Conservation (phyloP, 2,113 vertebrate species). For the Mesoclemmys tuberculata region DNA sequence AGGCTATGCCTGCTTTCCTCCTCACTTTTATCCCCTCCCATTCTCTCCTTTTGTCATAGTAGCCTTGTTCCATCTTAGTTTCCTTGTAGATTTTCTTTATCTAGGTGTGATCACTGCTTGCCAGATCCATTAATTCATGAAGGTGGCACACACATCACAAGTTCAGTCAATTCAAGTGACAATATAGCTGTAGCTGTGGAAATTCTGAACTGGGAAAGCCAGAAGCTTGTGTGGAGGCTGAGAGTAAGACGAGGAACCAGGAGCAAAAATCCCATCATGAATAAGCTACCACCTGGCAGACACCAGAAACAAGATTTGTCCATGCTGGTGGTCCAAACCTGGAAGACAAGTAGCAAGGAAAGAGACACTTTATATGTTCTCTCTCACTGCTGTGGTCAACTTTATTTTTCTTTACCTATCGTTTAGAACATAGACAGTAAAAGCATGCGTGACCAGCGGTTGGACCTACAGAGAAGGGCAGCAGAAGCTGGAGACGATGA, state of each 20-base stretch:
- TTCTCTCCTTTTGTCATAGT: neutral
- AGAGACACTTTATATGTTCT: fast-evolving
- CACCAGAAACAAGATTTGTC: neutral
- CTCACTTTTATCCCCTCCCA: neutral
- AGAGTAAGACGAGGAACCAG: neutral
- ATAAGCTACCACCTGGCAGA: neutral
- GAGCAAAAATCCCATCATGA: neutral
- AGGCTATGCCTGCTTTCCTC: neutral
- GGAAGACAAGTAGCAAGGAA: neutral
- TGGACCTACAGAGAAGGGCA: slow-evolving; percentile 90
- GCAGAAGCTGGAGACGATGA: slow-evolving; percentile 95
- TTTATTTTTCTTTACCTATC: neutral
- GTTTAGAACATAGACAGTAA: slow-evolving; percentile 92
- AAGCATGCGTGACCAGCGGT: slow-evolving; percentile 86
- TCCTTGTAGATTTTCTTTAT: neutral
- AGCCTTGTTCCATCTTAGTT: neutral
- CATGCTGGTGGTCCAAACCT: neutral
- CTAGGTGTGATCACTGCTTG: neutral
- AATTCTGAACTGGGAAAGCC: neutral
- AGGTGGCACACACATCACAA: neutral
- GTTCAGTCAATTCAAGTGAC: neutral
- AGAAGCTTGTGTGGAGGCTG: neutral
- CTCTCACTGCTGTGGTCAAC: neutral
- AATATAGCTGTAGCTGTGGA: neutral
- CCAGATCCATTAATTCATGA: neutral